Base-by-base conservation (phyloP, 2,113 vertebrate genomes). In the Alethe castanea region DNA sequence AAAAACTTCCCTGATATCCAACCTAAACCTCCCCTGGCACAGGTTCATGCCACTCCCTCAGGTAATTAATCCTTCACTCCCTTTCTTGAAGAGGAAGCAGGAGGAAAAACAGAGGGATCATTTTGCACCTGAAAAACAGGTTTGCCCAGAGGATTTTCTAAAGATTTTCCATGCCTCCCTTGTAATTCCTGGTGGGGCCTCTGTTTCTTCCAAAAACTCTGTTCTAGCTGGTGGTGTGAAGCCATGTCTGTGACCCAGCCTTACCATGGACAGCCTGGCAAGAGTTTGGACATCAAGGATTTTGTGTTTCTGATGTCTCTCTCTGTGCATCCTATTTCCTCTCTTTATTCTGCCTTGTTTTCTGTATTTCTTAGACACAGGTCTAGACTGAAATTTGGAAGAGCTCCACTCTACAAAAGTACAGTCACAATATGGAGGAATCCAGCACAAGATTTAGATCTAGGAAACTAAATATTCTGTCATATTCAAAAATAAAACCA, bases 301-400 rank as follows among this genome's bases (percentile, higher is more conserved):
- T 89, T 65, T 0, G 0, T 24, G 24, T 19, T 74, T 78, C 66
- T 89, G 40, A 38, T 7, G 4, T 57, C 26, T 38, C 14, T 60
- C 24, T 17, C 18, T 12, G 8, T 33, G 31, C 14, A 36, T 8
- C 36, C 26, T 0, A 0, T 57, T 66, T 53, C 19, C n/a, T 62
- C 17, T 45, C 45, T 80, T 47, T 60, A 44, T 60, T 85, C 71
- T 47, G 26, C 20, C 36, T 33, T 15, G 3, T 31, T 74, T 83
- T 35, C 31, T 64, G 38, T 62, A 38, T 35, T 76, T 71, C 26
- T 67, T 33, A 66, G 23, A 47, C 56, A 47, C 1, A 6, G 15
- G 4, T 61, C 61, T 42, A 47, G 57, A 53, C 7, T 53, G 57
- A 76, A 66, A n/a, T 47, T 3, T 2, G 36, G 61, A 86, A 88